These are phyloP conservation scores for Phocoena sinus DNA, from an alignment of 2,113 vertebrate species.

Conservation along the genomic window DNA sequence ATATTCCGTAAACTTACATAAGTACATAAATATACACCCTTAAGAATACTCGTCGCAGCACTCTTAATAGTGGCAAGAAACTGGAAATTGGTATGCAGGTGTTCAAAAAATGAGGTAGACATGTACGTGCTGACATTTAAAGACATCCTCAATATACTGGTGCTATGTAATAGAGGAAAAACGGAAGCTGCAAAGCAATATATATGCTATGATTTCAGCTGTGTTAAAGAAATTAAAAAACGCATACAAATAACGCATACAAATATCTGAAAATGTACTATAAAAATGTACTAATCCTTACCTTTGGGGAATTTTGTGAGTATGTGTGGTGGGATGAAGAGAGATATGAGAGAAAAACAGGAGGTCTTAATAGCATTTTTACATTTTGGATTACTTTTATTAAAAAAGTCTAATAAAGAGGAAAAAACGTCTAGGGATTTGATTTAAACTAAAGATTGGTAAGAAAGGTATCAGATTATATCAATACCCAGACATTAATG, in stretches of 20 bases:
- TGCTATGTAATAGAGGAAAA: not conserved
- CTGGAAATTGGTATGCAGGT: not conserved
- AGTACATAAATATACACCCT: not conserved
- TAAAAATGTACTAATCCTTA: not conserved
- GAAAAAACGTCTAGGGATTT: not conserved
- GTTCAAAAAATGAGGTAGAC: not conserved
- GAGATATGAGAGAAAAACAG: not conserved
- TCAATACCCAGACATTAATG: not conserved
- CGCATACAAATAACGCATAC: not conserved
- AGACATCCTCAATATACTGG: not conserved
- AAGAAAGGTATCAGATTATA: not conserved
- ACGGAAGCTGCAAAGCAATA: not conserved
- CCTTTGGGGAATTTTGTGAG: not conserved
- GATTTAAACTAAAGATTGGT: not conserved
- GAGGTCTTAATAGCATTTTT: not conserved
- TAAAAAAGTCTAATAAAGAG: not conserved
- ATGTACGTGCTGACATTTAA: not conserved
- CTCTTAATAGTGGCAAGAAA: not conserved
- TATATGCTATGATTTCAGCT: not conserved
- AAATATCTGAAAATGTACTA: not conserved
- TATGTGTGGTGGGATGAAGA: not conserved
- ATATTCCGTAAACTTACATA: not conserved
- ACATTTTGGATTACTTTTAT: not conserved
- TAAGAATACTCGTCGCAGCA: not conserved
- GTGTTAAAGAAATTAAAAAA: not conserved